Conservation (phyloP, 2,888 invertebrate genomes). For the Chloroclysta siterata region DNA sequence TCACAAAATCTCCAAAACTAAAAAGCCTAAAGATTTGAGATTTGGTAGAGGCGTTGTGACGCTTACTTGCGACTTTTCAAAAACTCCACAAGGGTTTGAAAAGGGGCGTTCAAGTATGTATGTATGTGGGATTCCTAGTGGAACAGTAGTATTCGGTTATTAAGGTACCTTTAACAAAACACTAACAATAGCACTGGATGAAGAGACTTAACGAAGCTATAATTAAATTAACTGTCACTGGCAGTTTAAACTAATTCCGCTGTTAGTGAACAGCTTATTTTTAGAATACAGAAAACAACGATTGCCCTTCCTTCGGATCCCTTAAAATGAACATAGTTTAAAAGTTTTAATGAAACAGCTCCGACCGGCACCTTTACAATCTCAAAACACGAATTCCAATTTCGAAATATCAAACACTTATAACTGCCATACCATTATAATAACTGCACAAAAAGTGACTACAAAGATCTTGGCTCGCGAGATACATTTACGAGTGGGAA, state of each 20-base stretch:
- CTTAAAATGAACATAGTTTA: not conserved
- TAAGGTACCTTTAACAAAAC: no score
- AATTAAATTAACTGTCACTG: not conserved
- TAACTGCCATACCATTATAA: conserved; percentile 13
- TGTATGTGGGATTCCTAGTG: no score
- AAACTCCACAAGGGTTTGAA: no score
- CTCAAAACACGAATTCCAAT: not conserved
- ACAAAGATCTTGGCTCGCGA: conserved; percentile 3
- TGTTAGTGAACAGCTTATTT: not conserved
- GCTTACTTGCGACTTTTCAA: no score
- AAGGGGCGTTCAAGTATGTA: no score
- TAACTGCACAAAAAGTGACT: conserved; percentile 10
- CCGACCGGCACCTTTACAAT: not conserved
- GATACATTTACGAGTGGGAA: conserved; percentile 14
- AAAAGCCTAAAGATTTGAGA: no score
- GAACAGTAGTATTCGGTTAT: no score
- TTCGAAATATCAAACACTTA: not conserved
- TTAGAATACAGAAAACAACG: no score
- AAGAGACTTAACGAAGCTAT: no score
- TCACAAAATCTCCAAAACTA: no score
- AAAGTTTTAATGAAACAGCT: not conserved
- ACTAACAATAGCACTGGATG: no score
- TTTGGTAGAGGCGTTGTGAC: no score
- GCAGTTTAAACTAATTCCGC: not conserved
- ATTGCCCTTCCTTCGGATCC: not conserved